A percentile compares a stretch with the other conserved stretches of the same genome.
Conservation (phyloP, 2,797 vertebrate genomes). For the Aphelocoma californica region DNA sequence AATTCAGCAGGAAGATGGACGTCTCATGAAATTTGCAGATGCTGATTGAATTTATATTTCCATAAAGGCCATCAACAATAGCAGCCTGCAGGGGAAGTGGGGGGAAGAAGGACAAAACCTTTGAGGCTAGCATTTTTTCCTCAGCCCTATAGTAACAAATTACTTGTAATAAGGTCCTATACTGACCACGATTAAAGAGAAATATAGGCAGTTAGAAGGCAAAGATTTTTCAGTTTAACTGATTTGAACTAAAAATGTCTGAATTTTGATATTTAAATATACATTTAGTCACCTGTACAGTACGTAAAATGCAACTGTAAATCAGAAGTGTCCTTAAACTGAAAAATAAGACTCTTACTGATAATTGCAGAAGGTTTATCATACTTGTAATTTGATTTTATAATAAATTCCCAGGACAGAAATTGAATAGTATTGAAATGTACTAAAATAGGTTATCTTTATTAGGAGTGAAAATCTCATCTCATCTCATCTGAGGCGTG, state of each 20-base stretch:
- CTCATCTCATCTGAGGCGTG: not conserved
- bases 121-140: constrained; percentile 76
- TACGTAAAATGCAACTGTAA: constrained; percentile 43
- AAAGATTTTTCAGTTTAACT: constrained; percentile 71
- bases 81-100: constrained; percentile 78
- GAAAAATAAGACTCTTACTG: constrained; percentile 31
- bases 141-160: constrained; percentile 71
- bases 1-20: constrained; percentile 87
- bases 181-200: constrained; percentile 74
- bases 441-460: constrained; percentile 13
- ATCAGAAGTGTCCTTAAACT: constrained; percentile 17
- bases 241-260: constrained; percentile 75
- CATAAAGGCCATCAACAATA: constrained; percentile 86
- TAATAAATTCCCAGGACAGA: constrained; percentile 17
- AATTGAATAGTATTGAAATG: not conserved
- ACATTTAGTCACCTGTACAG: constrained; percentile 51
- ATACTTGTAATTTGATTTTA: constrained; percentile 39
- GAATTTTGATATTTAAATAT: constrained; percentile 72
- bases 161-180: constrained; percentile 76
- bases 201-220: constrained; percentile 69
- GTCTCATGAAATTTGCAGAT: constrained; percentile 94
- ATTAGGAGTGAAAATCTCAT: not conserved
- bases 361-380: constrained; percentile 44
- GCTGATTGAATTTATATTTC: constrained; percentile 95
- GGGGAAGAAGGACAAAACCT: constrained; percentile 71